phyloP scores from a whole-genome alignment of 2,888 invertebrate species.

The Neoitamus cyanurus region DNA sequence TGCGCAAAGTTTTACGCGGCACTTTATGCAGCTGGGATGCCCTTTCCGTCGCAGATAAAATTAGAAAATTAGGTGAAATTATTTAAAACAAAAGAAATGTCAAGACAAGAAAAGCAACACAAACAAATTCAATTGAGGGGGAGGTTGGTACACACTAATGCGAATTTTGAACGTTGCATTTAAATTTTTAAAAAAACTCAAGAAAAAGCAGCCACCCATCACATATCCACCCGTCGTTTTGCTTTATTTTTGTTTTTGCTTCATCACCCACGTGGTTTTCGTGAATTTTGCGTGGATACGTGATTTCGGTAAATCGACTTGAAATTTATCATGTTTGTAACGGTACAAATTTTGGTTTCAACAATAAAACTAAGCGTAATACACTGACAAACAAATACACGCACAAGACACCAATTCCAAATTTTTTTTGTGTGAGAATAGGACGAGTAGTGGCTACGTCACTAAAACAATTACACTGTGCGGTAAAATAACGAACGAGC shows the following conservation, averaged over 20 bases:
- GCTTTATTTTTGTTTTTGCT: neutral
- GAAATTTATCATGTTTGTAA: neutral
- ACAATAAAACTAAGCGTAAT: too few relatives aligned
- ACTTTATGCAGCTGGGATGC: slow-evolving; percentile 73
- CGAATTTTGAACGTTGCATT: too few relatives aligned
- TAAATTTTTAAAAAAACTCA: too few relatives aligned
- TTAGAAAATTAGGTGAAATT: neutral
- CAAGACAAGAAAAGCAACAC: neutral
- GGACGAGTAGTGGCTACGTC: too few relatives aligned
- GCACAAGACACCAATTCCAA: neutral
- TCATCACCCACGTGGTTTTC: too few relatives aligned
- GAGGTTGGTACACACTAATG: too few relatives aligned
- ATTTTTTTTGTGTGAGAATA: too few relatives aligned
- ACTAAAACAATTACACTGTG: neutral
- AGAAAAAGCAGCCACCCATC: too few relatives aligned
- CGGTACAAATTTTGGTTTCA: too few relatives aligned
- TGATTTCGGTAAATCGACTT: neutral
- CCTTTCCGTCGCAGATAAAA: slow-evolving; percentile 60
- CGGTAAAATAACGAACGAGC: neutral
- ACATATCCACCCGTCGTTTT: too few relatives aligned
- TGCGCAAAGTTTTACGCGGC: slow-evolving; percentile 71
- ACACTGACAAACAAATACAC: neutral
- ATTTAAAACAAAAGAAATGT: neutral
- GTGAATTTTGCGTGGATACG: too few relatives aligned
- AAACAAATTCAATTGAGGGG: too few relatives aligned